Conservation (phyloP, 1,140 invertebrate genomes). For the Pinna nobilis region DNA sequence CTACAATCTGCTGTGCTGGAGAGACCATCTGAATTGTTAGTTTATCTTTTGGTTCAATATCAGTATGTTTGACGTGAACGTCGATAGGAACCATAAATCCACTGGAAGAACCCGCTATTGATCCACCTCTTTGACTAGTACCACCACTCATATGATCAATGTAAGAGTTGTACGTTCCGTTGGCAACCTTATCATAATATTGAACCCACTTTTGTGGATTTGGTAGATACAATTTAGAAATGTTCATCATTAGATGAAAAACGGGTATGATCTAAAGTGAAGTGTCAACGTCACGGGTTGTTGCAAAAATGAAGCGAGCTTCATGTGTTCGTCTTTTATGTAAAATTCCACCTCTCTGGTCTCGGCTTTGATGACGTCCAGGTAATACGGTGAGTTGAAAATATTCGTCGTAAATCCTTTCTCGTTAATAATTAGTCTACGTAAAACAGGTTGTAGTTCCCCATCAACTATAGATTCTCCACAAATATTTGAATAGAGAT, state of each 20-base stretch:
- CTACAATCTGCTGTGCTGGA: slow-evolving; percentile 13
- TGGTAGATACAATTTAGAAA: slow-evolving; percentile 27
- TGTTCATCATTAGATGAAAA: slow-evolving; percentile 32
- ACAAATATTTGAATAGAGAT: slow-evolving; percentile 33
- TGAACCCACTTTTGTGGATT: slow-evolving; percentile 27
- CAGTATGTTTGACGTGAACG: neutral
- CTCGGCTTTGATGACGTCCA: slow-evolving; percentile 32
- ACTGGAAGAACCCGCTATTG: slow-evolving; percentile 7
- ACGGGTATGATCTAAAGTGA: slow-evolving; percentile 47
- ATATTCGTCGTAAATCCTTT: slow-evolving; percentile 22
- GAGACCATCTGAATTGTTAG: slow-evolving; percentile 23
- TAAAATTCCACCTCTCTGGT: slow-evolving; percentile 38
- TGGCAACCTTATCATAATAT: slow-evolving; percentile 31
- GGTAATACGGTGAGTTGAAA: slow-evolving; percentile 38
- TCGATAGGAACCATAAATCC: slow-evolving; percentile 32
- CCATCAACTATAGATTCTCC: slow-evolving; percentile 38
- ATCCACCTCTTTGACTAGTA: slow-evolving; percentile 25
- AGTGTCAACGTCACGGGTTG: slow-evolving; percentile 37
- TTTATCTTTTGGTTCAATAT: neutral
- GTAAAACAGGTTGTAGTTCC: slow-evolving; percentile 20
- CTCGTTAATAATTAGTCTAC: neutral
- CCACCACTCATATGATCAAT: neutral
- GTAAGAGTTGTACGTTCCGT: slow-evolving; percentile 10
- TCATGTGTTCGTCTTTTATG: slow-evolving; percentile 33
- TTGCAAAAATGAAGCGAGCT: slow-evolving; percentile 42